phyloP scores from a whole-genome alignment of 2,113 vertebrate species.

The Cairina moschata region DNA sequence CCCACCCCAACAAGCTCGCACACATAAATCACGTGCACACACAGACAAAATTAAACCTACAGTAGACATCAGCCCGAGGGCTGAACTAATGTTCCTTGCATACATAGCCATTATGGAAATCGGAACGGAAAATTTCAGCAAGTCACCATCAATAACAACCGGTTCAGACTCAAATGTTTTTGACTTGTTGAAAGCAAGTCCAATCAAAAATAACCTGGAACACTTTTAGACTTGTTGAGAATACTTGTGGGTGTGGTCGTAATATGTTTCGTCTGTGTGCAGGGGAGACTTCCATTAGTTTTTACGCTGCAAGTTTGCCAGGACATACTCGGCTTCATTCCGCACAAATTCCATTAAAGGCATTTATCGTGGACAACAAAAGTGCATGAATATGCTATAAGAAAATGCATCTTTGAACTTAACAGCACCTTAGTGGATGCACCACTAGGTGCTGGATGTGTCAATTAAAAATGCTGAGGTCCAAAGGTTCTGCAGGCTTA shows the following conservation, averaged over 20 bases:
- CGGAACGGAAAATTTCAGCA: background rate
- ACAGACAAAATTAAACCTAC: background rate
- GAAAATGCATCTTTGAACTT: background rate
- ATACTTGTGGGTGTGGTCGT: conserved; percentile 45
- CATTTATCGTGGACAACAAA: background rate
- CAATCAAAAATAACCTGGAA: conserved; percentile 45
- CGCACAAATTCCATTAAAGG: background rate
- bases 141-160: background rate
- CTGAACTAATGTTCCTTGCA: background rate
- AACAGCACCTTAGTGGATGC: background rate
- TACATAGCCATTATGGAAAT: background rate
- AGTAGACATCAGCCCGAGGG: background rate
- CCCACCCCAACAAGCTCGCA: background rate
- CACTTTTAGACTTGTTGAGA: conserved; percentile 52
- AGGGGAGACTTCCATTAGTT: background rate
- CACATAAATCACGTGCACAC: background rate
- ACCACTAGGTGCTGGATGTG: background rate
- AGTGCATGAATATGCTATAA: background rate
- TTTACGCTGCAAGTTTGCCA: background rate
- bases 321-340: background rate
- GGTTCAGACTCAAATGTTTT: background rate
- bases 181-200: conserved; percentile 37
- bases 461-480: background rate
- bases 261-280: background rate
- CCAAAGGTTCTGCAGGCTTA: background rate